These are phyloP conservation scores for Eunapius fragilis DNA, from an alignment of 37 sponge, comb jelly and placozoan genomes.

Conservation along the genomic window DNA sequence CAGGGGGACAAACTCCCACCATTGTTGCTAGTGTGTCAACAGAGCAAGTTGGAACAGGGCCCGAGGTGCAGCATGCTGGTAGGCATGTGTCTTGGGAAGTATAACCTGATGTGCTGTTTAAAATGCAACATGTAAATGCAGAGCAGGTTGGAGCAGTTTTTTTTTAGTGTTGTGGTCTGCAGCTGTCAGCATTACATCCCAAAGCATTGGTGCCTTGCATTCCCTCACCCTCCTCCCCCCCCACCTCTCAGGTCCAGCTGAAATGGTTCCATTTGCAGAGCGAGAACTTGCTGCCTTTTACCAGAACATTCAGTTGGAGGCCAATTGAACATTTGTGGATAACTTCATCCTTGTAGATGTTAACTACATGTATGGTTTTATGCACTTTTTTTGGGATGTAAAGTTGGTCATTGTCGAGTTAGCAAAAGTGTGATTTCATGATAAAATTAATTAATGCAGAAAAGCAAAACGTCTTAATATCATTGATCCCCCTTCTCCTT, in stretches of 20 bases:
- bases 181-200: not conserved
- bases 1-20: not conserved
- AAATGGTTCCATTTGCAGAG: constrained; percentile 72
- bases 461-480: too few relatives aligned
- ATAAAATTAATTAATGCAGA: too few relatives aligned
- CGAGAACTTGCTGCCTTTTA: constrained; percentile 78
- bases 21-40: not conserved
- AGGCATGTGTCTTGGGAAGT: too few relatives aligned
- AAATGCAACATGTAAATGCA: too few relatives aligned
- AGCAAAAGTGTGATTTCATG: too few relatives aligned
- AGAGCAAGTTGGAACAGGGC: not conserved
- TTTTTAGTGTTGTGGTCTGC: not conserved
- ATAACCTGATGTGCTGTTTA: too few relatives aligned
- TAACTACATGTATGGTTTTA: not conserved
- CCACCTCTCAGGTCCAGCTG: not conserved
- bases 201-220: too few relatives aligned
- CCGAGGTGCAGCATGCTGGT: not conserved
- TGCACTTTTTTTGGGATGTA: too few relatives aligned
- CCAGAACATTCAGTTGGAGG: constrained; percentile 82
- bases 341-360: constrained; percentile 70
- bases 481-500: too few relatives aligned
- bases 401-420: too few relatives aligned
- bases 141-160: too few relatives aligned
- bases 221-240: constrained; percentile 10
- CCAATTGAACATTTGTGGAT: constrained; percentile 65